Percentiles rank a stretch among this genome's conserved stretches.
Evolutionary conservation across 2,797 vertebrate genomes (phyloP).

Genomic region (Huso huso): DNA sequence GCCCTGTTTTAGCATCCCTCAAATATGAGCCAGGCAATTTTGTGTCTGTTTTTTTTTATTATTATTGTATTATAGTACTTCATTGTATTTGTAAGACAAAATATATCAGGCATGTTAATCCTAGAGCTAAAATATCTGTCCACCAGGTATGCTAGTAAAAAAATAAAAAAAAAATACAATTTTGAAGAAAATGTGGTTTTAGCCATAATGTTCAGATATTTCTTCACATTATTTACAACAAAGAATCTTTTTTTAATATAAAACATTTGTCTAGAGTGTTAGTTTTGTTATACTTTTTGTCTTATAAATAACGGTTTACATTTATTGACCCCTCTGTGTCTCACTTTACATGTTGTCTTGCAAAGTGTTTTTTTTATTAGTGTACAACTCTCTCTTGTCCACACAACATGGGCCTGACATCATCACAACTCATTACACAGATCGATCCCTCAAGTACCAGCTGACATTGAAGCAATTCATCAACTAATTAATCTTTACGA

Average conservation of each 20-base stretch:
- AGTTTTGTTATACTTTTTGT: too few relatives aligned
- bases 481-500: constrained; percentile 9
- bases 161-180: constrained; percentile 8
- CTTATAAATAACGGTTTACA: too few relatives aligned
- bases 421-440: neutral
- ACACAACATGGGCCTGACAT: neutral
- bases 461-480: neutral
- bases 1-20: neutral
- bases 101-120: too few relatives aligned
- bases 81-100: too few relatives aligned
- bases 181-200: too few relatives aligned
- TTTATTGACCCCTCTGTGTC: neutral
- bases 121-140: constrained; percentile 9
- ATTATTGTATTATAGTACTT: constrained; percentile 19
- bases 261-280: too few relatives aligned
- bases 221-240: too few relatives aligned
- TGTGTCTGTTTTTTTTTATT: constrained; percentile 23
- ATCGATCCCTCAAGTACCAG: neutral
- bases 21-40: neutral
- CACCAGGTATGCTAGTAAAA: neutral
- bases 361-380: too few relatives aligned
- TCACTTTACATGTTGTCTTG: neutral
- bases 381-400: neutral
- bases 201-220: too few relatives aligned
- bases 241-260: too few relatives aligned